Evolutionary conservation across 1,140 invertebrate species (phyloP), one percentile per base, ranked within the genome.

Genomic region (Notospermus geniculatus): DNA sequence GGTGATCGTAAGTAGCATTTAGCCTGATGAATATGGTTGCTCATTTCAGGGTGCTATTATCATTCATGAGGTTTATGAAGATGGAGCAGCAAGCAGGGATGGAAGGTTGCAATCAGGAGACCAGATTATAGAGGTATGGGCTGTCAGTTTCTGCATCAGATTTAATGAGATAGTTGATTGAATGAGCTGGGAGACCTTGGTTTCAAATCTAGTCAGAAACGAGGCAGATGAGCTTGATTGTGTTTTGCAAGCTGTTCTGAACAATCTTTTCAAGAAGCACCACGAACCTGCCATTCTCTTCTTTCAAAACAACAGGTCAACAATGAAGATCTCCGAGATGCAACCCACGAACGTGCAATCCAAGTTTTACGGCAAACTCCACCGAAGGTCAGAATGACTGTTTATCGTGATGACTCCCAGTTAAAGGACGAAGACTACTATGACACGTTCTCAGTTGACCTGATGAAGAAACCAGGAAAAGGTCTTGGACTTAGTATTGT

Each of bases 401-500:
- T 99, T 2, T 91, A 89, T 78, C 86, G 95, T 41, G 91, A 93
- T 30, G 73, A 78, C 71, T 78, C 80, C 15, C 81, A 83, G 54
- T 59, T 78, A 11, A 73, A 71, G 25, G 82, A 90, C 9, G 86
- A 90, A 65, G 84, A 88, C 61, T 83, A 87, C 39, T 90, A 90
- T 71, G 89, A 92, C 46, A 87, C 90, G 28, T 87, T 97, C 54
- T 91, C 93, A 59, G 88, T 97, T 0, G 95, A 98, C 63, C 80
- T 99, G 27, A 83, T 88, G 28, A 97, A 96, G 77, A 97, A 97
- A 78, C 85, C 91, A 0, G 93, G 93, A 11, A 91, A 93, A 83
- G 93, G 94, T 54, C 85, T 98, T 2, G 97, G 96, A 0, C 85
- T 98, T 36, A 92, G 91, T 67, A 88, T 97, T 63, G 88, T 93